Evolutionary conservation across 2,797 vertebrate genomes (phyloP), one percentile per base, ranked within the genome.

Genomic region (Euphonia xanthogaster): DNA sequence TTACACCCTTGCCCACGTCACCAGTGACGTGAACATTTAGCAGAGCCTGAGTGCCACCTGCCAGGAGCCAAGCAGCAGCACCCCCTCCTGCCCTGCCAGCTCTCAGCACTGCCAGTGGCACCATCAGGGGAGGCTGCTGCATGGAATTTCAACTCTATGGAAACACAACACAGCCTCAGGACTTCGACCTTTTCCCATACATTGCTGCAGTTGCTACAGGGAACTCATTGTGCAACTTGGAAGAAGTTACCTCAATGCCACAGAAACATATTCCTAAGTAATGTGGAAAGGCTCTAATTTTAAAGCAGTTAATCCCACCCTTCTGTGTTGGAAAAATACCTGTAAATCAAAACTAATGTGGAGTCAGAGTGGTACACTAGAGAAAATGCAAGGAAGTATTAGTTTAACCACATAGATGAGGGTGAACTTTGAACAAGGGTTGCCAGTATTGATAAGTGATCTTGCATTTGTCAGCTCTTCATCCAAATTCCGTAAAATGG

Each of bases 121-220:
- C 74, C 58, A 13, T 28, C 4, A 65, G 62, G 66, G 33, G 76
- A 82, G 40, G 87, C 51, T 86, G 48, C 58, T 68, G 72, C 19
- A 1, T 30, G 76, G n/a, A 48, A 94, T 72, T 93, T 35, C 58
- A 81, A 57, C 58, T 84, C 96, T 84, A 33, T 75, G 86, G 83
- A 81, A 96, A 94, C 72, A 91, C 78, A 95, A 70, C 87, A 88
- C 57, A 67, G 87, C 66, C 78, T 67, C 35, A 14, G 87, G 77
- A 88, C 75, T 95, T 81, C 0, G 6, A 65, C n/a, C 91, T 72
- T 66, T 90, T 78, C 76, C 87, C 89, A 75, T 77, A n/a, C 54
- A 6, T 71, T 13, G 51, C 75, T 74, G 65, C 53, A 50, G 50
- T n/a, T 68, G 45, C 62, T 48, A 45, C 83, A 42, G 23, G 55